A percentile compares a stretch with the other conserved stretches of the same genome.
Evolutionary conservation across 2,113 vertebrate species (phyloP).

Genomic region (Stegastes partitus): DNA sequence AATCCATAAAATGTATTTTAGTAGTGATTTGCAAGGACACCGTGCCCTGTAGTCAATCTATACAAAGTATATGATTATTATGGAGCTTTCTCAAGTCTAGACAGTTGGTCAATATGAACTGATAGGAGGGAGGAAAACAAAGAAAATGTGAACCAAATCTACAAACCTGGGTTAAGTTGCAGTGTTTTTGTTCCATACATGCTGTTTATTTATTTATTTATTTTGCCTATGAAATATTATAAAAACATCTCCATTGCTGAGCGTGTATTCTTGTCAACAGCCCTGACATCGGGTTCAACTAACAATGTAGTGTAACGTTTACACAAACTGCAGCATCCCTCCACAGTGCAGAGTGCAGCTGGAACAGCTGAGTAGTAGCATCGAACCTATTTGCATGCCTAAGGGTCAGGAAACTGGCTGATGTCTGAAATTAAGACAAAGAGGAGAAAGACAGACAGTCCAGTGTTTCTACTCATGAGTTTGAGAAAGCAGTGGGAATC

Average conservation of each 20-base stretch:
- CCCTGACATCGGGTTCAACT: constrained; percentile 21
- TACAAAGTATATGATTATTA: not conserved
- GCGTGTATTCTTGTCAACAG: constrained; percentile 11
- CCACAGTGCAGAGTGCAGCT: constrained; percentile 24
- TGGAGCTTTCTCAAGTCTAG: constrained; percentile 11
- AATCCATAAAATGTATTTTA: constrained; percentile 22
- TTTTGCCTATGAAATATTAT: not conserved
- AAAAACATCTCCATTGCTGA: constrained; percentile 2
- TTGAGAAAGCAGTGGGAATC: constrained; percentile 43
- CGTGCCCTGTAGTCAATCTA: constrained; percentile 37
- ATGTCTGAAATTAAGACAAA: constrained; percentile 80
- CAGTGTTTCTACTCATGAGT: constrained; percentile 66
- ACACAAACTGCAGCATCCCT: constrained; percentile 68
- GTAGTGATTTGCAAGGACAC: constrained; percentile 43
- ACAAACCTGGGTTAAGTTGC: constrained; percentile 17
- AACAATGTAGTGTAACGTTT: constrained; percentile 42
- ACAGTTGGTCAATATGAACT: not conserved
- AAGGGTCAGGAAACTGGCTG: constrained; percentile 81
- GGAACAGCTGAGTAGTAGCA: constrained; percentile 56
- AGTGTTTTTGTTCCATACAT: not conserved
- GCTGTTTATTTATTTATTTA: too few species aligned
- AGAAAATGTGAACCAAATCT: constrained; percentile 17
- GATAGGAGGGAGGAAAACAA: constrained; percentile 1
- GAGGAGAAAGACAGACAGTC: constrained; percentile 69
- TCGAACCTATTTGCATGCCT: constrained; percentile 81